A percentile compares a stretch with the other conserved stretches of the same genome.
These are phyloP conservation scores for Formicarius rufipectus DNA, from an alignment of 2,113 vertebrate species.

Conservation along the genomic window DNA sequence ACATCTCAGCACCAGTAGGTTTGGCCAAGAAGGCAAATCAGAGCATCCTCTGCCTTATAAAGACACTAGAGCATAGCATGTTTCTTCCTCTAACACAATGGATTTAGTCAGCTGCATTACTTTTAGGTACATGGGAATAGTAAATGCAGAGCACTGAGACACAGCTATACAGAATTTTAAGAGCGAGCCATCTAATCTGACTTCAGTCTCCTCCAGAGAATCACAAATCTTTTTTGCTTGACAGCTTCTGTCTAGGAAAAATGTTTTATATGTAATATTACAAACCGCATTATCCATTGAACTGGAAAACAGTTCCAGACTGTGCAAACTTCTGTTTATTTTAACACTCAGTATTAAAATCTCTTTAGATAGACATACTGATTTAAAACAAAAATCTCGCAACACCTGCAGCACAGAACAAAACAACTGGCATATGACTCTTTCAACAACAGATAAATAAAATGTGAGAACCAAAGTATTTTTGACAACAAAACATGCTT, in stretches of 20 bases:
- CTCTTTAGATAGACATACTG: neutral
- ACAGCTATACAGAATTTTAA: fast-evolving
- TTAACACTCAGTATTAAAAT: neutral
- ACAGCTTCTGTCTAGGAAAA: neutral
- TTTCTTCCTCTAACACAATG: neutral
- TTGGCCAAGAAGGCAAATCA: neutral
- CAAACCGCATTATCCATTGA: neutral
- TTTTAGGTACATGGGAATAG: neutral
- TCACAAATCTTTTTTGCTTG: neutral
- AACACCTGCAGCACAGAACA: neutral
- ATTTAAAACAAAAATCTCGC: neutral
- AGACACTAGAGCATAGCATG: fast-evolving
- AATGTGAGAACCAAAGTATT: neutral
- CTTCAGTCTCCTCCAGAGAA: neutral
- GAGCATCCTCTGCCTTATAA: neutral
- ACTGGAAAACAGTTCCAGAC: neutral
- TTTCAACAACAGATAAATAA: neutral
- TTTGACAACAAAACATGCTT: neutral
- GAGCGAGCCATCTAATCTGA: neutral
- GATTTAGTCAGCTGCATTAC: neutral
- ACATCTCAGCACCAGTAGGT: neutral
- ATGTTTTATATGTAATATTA: neutral
- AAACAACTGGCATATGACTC: neutral
- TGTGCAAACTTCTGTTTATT: neutral
- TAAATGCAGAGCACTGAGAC: neutral